Evolutionary conservation across 2,888 invertebrate genomes (phyloP).

Genomic region (Leucoma salicis): DNA sequence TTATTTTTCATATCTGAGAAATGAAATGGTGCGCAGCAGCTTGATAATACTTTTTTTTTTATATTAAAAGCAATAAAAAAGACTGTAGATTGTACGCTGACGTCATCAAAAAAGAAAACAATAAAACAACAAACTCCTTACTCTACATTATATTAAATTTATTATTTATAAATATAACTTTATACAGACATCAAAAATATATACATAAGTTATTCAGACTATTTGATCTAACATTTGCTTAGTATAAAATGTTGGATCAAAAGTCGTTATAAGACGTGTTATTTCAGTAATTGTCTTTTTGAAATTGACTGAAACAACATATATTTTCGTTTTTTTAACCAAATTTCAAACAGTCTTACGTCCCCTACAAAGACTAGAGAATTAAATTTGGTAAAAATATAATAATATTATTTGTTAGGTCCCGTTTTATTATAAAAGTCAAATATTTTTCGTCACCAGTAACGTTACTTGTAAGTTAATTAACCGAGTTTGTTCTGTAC

Average conservation of each 20-base stretch:
- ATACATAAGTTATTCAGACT: constrained; percentile 25
- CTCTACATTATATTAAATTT: constrained; percentile 35
- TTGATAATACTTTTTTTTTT: too few species aligned
- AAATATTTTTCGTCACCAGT: too few species aligned
- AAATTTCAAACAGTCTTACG: constrained; percentile 56
- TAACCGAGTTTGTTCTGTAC: too few species aligned
- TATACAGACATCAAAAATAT: constrained; percentile 31
- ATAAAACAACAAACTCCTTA: constrained; percentile 34
- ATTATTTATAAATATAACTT: constrained; percentile 29
- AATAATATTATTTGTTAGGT: constrained; percentile 5
- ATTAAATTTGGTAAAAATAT: constrained; percentile 32
- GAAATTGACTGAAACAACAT: constrained; percentile 18
- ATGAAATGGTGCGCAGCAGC: too few species aligned
- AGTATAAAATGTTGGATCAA: constrained; percentile 16
- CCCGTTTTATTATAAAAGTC: too few species aligned
- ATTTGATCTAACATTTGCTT: constrained; percentile 15
- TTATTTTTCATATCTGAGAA: too few species aligned
- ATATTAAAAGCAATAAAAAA: too few species aligned
- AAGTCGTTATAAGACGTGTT: constrained; percentile 15
- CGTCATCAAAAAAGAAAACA: too few species aligned
- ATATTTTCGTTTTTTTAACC: constrained; percentile 25
- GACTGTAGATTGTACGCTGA: too few species aligned
- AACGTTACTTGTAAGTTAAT: too few species aligned
- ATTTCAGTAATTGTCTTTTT: constrained; percentile 11
- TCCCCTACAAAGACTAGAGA: constrained; percentile 59